Conservation (phyloP, 2,888 invertebrate genomes). For the Alloplasta piceator region DNA sequence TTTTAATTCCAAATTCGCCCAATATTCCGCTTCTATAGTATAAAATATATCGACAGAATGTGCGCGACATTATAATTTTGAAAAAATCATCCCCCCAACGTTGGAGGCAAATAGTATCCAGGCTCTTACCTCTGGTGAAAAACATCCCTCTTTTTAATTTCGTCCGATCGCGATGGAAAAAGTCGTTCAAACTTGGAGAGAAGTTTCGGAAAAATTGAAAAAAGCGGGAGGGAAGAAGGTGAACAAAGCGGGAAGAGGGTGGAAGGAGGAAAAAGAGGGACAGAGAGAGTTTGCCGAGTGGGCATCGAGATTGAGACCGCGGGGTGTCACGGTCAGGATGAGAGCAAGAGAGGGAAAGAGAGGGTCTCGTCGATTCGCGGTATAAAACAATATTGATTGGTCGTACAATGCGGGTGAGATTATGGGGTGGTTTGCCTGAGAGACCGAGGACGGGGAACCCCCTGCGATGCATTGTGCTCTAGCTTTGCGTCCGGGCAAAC, state of each 20-base stretch:
- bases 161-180: not conserved
- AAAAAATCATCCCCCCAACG: too few relatives aligned
- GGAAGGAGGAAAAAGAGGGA: conserved; percentile 65
- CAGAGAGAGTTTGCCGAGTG: not conserved
- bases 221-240: not conserved
- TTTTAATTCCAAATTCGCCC: too few relatives aligned
- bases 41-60: too few relatives aligned
- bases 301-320: conserved; percentile 3
- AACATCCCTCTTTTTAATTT: too few relatives aligned
- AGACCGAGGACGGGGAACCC: conserved; percentile 70
- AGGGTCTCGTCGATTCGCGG: conserved; percentile 71
- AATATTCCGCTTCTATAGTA: too few relatives aligned
- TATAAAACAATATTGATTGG: conserved; percentile 82
- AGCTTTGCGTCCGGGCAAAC: conserved; percentile 74
- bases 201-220: not conserved
- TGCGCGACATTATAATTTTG: too few relatives aligned
- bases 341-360: conserved; percentile 43
- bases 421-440: conserved; percentile 76
- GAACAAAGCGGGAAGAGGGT: too few relatives aligned
- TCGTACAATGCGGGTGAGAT: conserved; percentile 79
- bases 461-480: conserved; percentile 79
- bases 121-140: too few relatives aligned
- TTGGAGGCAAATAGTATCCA: too few relatives aligned
- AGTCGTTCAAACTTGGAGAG: conserved; percentile 13
- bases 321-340: conserved; percentile 30